Evolutionary conservation across 2,113 vertebrate species (phyloP).

Genomic region (Salvelinus namaycush): DNA sequence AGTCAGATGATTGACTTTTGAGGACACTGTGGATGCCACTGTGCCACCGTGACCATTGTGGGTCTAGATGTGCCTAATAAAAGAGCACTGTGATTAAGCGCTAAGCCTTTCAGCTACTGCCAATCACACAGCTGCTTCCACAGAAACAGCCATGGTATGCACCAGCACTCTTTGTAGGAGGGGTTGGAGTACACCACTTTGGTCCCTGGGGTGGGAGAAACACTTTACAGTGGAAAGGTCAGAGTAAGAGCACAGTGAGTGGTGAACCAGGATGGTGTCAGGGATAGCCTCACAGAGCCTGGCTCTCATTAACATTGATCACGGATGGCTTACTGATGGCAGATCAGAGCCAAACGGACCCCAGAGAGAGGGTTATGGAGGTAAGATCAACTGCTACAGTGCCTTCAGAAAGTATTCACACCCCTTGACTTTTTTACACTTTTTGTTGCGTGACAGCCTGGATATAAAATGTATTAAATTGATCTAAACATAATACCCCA

Average conservation of each 20-base stretch:
- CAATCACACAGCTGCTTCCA: conserved; percentile 60
- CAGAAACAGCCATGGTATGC: conserved; percentile 43
- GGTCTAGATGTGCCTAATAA: conserved; percentile 14
- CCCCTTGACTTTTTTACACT: too few relatives aligned
- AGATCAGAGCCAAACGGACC: conserved; percentile 15
- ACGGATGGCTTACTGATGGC: too few relatives aligned
- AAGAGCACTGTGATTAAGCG: conserved; percentile 36
- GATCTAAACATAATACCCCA: too few relatives aligned
- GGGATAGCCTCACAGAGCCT: conserved; percentile 1
- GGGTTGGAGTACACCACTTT: conserved; percentile 26
- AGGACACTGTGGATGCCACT: conserved; percentile 6
- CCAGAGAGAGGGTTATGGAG: neutral
- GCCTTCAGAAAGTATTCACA: too few relatives aligned
- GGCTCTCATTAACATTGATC: neutral
- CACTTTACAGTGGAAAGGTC: conserved; percentile 54
- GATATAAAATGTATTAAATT: too few relatives aligned
- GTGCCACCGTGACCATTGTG: conserved; percentile 43
- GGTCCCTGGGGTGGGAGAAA: conserved; percentile 37
- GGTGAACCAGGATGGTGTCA: conserved; percentile 47
- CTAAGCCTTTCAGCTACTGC: conserved; percentile 43
- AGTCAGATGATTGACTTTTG: conserved; percentile 26
- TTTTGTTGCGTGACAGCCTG: too few relatives aligned
- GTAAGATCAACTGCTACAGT: neutral
- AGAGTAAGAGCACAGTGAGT: conserved; percentile 33
- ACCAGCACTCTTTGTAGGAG: conserved; percentile 17